phyloP scores from a whole-genome alignment of 2,797 vertebrate species.

The Phoxinus dragarum region DNA sequence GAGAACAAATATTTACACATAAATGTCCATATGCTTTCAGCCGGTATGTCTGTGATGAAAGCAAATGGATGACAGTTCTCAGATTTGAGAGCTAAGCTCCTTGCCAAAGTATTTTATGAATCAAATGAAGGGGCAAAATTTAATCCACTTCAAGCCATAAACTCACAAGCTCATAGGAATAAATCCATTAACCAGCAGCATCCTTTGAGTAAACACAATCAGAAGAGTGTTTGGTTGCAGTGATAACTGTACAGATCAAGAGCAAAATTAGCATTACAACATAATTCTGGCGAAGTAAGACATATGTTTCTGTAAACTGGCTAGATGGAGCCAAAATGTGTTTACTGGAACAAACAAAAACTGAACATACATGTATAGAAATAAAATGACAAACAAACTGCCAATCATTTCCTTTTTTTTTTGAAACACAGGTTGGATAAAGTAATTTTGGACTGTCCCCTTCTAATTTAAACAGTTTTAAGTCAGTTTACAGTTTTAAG shows the following conservation, averaged over 20 bases:
- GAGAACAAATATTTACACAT: conserved; percentile 24
- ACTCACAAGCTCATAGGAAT: conserved; percentile 27
- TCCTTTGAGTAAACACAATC: conserved; percentile 17
- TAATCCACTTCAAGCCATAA: conserved; percentile 45
- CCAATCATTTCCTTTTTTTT: not conserved
- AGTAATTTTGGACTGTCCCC: not conserved
- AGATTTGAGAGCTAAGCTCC: conserved; percentile 29
- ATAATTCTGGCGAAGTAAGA: not conserved
- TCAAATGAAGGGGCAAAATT: conserved; percentile 30
- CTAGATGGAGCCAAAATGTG: not conserved
- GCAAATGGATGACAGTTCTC: conserved; percentile 41
- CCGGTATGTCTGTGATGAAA: conserved; percentile 22
- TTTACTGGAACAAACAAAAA: not conserved
- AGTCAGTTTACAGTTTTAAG: too few relatives aligned
- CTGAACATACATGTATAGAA: not conserved
- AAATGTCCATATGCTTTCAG: conserved; percentile 26
- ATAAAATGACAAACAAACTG: not conserved
- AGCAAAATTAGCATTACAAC: not conserved
- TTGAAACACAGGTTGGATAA: not conserved
- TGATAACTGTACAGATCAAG: not conserved
- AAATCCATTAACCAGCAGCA: conserved; percentile 31
- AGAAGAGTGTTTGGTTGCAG: conserved; percentile 25
- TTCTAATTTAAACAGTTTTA: not conserved
- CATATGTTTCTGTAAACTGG: not conserved
- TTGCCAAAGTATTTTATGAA: conserved; percentile 29